A percentile compares a stretch with the other conserved stretches of the same genome.
These are phyloP conservation scores for Candoia aspera DNA, from an alignment of 2,113 vertebrate species.

Conservation along the genomic window DNA sequence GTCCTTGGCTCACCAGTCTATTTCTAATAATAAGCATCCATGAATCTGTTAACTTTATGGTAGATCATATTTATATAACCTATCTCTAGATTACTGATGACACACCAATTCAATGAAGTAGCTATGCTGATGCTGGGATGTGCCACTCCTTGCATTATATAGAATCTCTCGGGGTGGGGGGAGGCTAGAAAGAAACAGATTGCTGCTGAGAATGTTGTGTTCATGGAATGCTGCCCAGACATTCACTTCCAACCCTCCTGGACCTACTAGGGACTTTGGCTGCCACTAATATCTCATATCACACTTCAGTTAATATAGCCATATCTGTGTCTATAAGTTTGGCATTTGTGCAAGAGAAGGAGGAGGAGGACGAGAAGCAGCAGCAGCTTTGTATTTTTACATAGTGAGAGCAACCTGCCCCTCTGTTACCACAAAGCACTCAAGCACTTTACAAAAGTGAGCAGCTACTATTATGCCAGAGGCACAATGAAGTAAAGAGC, in stretches of 20 bases:
- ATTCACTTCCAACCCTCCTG: neutral
- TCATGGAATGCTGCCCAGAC: neutral
- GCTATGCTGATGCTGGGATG: neutral
- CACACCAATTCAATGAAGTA: neutral
- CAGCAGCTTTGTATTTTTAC: neutral
- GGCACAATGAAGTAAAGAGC: neutral
- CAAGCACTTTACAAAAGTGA: constrained; percentile 11
- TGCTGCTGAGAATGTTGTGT: neutral
- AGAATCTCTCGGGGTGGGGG: too few relatives aligned
- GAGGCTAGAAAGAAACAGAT: neutral
- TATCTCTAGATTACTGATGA: neutral
- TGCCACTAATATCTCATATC: neutral
- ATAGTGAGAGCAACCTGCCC: neutral
- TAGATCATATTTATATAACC: neutral
- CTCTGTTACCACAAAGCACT: neutral
- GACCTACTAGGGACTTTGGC: neutral
- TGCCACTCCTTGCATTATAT: neutral
- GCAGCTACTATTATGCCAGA: neutral
- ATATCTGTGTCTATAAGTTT: neutral
- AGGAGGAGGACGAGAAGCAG: neutral
- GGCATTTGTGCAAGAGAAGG: neutral
- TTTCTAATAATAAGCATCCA: neutral
- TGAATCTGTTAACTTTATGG: neutral
- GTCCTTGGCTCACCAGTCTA: neutral
- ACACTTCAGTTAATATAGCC: neutral